phyloP scores from a whole-genome alignment of 2,888 invertebrate species.

The Halictus ligatus region DNA sequence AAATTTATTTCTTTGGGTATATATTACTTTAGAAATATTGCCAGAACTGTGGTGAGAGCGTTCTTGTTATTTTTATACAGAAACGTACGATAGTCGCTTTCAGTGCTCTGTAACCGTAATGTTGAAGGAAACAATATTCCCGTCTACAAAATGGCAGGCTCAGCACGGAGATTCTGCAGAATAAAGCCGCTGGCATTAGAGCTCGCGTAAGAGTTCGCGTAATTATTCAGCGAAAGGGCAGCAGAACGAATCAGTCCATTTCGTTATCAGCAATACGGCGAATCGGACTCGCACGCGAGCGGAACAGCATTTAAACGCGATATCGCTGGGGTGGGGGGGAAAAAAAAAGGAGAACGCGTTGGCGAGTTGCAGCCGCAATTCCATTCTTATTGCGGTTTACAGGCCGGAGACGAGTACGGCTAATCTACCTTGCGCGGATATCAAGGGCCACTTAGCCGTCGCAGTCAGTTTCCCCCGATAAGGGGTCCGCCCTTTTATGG shows the following conservation, averaged over 20 bases:
- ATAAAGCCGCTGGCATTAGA: neutral
- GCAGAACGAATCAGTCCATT: neutral
- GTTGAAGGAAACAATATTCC: too few relatives aligned
- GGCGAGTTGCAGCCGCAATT: neutral
- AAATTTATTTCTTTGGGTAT: too few relatives aligned
- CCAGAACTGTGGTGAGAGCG: too few relatives aligned
- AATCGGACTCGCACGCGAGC: neutral
- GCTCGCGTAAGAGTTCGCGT: neutral
- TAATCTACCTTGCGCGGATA: conserved; percentile 3
- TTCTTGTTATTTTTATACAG: too few relatives aligned
- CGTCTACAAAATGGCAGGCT: neutral
- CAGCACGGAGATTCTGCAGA: neutral
- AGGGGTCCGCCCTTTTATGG: neutral
- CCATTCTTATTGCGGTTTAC: neutral
- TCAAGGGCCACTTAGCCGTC: conserved; percentile 5
- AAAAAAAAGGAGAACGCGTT: neutral
- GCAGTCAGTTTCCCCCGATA: conserved; percentile 24
- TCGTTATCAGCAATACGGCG: neutral
- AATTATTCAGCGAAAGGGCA: neutral
- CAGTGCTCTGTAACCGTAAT: too few relatives aligned
- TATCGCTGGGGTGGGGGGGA: neutral
- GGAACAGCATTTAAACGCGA: neutral
- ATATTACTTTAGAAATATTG: too few relatives aligned
- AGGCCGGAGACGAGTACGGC: conserved; percentile 1
- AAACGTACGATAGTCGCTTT: too few relatives aligned